Base-by-base conservation (phyloP, 2,888 invertebrate species). In the Cheilosia scutellata region DNA sequence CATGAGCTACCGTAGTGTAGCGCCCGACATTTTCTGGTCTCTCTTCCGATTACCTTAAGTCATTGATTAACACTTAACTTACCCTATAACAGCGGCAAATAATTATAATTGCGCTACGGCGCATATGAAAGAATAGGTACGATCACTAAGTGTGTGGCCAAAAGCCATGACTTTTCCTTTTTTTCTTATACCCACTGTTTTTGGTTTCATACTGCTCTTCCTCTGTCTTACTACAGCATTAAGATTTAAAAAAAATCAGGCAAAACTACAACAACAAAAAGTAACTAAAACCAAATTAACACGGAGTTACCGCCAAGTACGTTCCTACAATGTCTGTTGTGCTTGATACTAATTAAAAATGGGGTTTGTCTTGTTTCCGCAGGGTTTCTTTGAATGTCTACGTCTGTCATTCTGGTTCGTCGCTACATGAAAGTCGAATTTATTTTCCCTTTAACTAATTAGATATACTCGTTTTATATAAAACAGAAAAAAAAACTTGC, bases 271-370 rank as follows among this genome's bases (percentile, higher is more conserved):
- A 37, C 27, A 11, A 51, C 20, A 70, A 63, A 71, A 37, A n/a
- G 37, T 1, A 33, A 27, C 60, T 20, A 37, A 55, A 58, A 27
- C 13, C 25, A 60, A 27, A 6, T 60, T 42, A 60, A 49, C 20
- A 33, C 79, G 60, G 42, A 60, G 42, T 58, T 66, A 51, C 40
- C 4, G 42, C n/a, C 42, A 44, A 27, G 27, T 62, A 25, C 27
- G 5, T 11, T 5, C 9, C 6, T 11, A 20, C n/a, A 31, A 49
- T 5, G n/a, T 66, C 16, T 31, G 33, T 25, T 33, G 11, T 47
- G 5, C 37, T 63, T 27, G 37, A 31, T 40, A 25, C 63, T 58
- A 79, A 79, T 72, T 79, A 79, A 79, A 65, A 79, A 79, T 65
- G 79, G 33, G 40, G 72, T 72, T 79, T 60, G 58, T 66, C 58